These are phyloP conservation scores for cat (Felis catus) DNA, from an alignment of 2,113 vertebrate genomes.

Conservation along the genomic window DNA sequence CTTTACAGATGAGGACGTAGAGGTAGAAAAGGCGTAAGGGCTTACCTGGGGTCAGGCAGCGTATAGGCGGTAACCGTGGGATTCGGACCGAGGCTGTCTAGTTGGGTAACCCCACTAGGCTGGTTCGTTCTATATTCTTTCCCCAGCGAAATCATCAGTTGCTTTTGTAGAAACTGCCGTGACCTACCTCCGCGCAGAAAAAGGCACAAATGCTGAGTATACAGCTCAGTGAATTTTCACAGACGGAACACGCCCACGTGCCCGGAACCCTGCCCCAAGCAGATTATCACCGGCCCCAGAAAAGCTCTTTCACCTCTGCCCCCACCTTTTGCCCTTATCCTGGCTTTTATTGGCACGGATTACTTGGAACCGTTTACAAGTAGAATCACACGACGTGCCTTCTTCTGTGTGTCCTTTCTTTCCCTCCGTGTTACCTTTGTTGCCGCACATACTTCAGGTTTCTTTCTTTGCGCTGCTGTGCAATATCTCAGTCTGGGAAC, in stretches of 20 bases:
- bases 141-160: neutral
- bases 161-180: neutral
- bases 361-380: neutral
- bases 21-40: neutral
- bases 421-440: neutral
- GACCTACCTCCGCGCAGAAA: neutral
- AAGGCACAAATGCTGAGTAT: neutral
- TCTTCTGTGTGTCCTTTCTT: constrained; percentile 2
- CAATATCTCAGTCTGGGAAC: neutral
- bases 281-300: neutral
- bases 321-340: neutral
- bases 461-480: neutral
- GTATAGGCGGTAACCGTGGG: neutral
- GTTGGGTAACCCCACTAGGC: neutral
- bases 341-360: neutral
- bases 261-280: neutral
- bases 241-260: neutral
- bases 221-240: neutral
- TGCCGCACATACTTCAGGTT: neutral
- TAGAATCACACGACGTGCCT: neutral
- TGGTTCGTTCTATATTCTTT: neutral
- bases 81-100: neutral
- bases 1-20: neutral
- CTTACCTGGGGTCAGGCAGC: neutral
- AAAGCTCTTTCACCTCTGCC: neutral